phyloP scores from a whole-genome alignment of 2,113 vertebrate species.

The Microcebus jonahi region DNA sequence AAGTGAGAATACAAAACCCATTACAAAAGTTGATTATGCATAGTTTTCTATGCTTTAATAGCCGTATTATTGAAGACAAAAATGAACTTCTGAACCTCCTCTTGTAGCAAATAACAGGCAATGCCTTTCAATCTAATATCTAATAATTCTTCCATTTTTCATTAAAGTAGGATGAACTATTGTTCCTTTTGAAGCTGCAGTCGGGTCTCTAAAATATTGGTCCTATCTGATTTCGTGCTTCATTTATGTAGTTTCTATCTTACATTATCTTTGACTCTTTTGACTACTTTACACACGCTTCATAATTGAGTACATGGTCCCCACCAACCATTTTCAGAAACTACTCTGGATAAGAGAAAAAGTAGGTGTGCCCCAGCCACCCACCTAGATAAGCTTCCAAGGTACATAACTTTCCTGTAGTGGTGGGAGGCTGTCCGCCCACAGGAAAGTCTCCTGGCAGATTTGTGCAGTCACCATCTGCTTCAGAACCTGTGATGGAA shows the following conservation, averaged over 20 bases:
- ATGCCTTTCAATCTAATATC: slow-evolving; percentile 41
- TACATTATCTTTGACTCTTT: not conserved
- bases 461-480: not conserved
- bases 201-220: not conserved
- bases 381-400: not conserved
- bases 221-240: not conserved
- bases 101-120: slow-evolving; percentile 57
- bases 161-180: not conserved
- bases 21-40: slow-evolving; percentile 76
- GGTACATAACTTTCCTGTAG: not conserved
- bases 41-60: slow-evolving; percentile 80
- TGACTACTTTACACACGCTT: not conserved
- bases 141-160: slow-evolving; percentile 51
- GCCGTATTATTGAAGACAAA: slow-evolving; percentile 67
- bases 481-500: not conserved
- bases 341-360: not conserved
- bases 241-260: not conserved
- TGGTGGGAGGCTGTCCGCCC: not conserved
- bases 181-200: slow-evolving; percentile 8
- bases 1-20: slow-evolving; percentile 69
- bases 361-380: not conserved
- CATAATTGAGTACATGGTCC: not conserved
- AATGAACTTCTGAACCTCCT: slow-evolving; percentile 53
- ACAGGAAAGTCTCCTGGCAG: not conserved
- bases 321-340: not conserved